These are phyloP conservation scores for Cheirogaleus major DNA, from an alignment of 2,797 vertebrate species.

Conservation along the genomic window DNA sequence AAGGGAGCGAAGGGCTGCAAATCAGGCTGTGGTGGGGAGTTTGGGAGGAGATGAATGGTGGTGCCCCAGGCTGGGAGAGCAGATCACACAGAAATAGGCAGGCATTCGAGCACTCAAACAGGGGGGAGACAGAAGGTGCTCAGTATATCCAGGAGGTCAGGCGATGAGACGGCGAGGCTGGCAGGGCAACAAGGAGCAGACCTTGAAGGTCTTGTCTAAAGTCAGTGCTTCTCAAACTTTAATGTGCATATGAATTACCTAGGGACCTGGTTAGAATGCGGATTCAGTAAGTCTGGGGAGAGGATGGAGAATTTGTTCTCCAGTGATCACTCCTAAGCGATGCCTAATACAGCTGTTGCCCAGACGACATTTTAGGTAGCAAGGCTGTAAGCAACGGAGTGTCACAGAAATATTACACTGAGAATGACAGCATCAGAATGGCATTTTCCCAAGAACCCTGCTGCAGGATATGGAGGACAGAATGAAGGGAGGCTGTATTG, in stretches of 20 bases:
- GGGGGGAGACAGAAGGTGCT: background rate
- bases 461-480: background rate
- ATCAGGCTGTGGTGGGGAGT: background rate
- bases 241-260: background rate
- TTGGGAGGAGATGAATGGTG: background rate
- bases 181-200: background rate
- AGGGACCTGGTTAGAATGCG: background rate
- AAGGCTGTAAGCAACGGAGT: background rate
- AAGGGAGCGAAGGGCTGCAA: rapidly evolving
- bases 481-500: background rate
- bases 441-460: background rate
- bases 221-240: background rate
- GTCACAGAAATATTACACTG: background rate
- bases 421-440: background rate
- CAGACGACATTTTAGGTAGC: background rate
- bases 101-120: rapidly evolving
- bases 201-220: background rate
- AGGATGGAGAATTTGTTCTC: background rate
- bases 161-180: background rate
- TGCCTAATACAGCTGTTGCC: background rate
- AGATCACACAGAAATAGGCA: background rate
- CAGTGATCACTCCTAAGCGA: background rate
- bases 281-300: background rate
- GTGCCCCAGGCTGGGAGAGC: background rate
- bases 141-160: background rate